Evolutionary conservation across 2,888 invertebrate species (phyloP).

Genomic region (Dilophus febrilis): DNA sequence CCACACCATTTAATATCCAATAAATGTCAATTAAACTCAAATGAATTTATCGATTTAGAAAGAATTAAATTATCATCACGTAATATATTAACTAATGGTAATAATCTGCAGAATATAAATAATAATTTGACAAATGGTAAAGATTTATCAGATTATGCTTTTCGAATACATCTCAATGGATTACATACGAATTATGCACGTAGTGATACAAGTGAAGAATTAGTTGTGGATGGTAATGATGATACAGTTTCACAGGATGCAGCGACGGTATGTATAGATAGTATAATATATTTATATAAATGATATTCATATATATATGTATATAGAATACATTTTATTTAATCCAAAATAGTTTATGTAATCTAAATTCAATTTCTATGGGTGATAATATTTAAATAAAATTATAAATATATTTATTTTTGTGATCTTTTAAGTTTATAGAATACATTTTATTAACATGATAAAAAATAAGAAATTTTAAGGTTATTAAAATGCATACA

Average conservation of each 20-base stretch:
- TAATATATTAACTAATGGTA: too few relatives aligned
- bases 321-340: too few relatives aligned
- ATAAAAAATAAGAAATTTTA: too few relatives aligned
- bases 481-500: too few relatives aligned
- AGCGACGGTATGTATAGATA: conserved; percentile 31
- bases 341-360: too few relatives aligned
- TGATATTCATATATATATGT: too few relatives aligned
- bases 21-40: conserved; percentile 6
- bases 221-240: conserved; percentile 31
- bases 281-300: too few relatives aligned
- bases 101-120: conserved; percentile 18
- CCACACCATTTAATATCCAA: conserved; percentile 3
- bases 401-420: too few relatives aligned
- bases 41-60: conserved; percentile 28
- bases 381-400: too few relatives aligned
- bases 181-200: conserved; percentile 27
- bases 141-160: conserved; percentile 30
- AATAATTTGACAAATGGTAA: conserved; percentile 14
- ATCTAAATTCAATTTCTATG: too few relatives aligned
- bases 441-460: too few relatives aligned
- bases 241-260: conserved; percentile 24
- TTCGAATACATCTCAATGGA: conserved; percentile 31
- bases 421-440: too few relatives aligned
- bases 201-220: conserved; percentile 30
- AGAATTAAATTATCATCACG: conserved; percentile 29